Percentiles rank a stretch among this genome's conserved stretches.
phyloP scores from a whole-genome alignment of 2,113 vertebrate species.

The Riparia riparia region DNA sequence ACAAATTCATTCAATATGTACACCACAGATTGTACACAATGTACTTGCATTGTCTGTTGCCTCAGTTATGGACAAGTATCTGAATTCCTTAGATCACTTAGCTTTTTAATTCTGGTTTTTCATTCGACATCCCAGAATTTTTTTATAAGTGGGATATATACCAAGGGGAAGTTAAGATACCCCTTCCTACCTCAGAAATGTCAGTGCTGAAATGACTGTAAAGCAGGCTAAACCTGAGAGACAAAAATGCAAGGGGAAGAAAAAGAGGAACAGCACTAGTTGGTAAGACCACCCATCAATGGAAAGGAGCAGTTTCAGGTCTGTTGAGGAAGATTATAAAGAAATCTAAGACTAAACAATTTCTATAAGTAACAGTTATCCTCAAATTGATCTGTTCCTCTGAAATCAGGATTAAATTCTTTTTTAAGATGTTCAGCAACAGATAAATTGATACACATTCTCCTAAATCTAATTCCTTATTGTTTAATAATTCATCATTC shows the following conservation, averaged over 20 bases:
- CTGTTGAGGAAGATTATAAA: neutral
- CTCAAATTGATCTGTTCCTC: neutral
- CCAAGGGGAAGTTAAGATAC: neutral
- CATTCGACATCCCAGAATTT: neutral
- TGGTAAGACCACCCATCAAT: neutral
- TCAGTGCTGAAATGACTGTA: neutral
- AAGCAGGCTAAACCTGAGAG: neutral
- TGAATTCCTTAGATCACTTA: neutral
- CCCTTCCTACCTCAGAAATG: neutral
- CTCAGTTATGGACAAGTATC: neutral
- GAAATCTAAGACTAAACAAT: neutral
- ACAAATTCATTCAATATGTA: neutral
- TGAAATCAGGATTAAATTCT: neutral
- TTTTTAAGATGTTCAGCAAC: neutral
- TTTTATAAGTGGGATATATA: neutral
- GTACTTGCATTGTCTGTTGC: neutral
- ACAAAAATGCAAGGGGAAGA: neutral
- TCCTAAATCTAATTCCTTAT: neutral
- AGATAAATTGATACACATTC: neutral
- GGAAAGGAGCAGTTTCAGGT: neutral
- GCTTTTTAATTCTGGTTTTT: neutral
- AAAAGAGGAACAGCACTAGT: neutral
- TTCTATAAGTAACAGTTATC: neutral
- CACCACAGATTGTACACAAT: neutral
- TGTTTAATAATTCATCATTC: neutral